Conservation (phyloP, 64 coral and sea anemone species). For the Stichodactyla mertensii region DNA sequence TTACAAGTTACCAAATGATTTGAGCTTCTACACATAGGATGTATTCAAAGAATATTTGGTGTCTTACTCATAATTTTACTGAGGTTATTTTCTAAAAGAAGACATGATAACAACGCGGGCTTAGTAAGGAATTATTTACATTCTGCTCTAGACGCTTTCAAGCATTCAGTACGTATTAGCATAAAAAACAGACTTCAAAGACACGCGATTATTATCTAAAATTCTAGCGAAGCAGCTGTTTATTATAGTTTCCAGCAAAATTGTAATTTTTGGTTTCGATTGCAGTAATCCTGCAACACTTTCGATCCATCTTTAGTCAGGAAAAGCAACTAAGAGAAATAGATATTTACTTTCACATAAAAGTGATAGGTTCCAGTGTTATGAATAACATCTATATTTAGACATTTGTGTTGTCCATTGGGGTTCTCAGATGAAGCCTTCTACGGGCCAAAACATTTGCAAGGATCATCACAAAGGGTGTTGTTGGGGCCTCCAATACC, state of each 20-base stretch:
- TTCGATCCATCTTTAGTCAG: not conserved
- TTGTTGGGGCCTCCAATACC: not conserved
- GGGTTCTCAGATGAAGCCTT: not conserved
- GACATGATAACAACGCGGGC: not conserved
- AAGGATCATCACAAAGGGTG: not conserved
- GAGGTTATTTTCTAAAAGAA: not conserved
- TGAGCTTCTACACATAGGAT: not conserved
- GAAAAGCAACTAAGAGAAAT: not conserved
- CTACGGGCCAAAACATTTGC: not conserved
- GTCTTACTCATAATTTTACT: not conserved
- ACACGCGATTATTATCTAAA: not conserved
- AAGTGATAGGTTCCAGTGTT: not conserved
- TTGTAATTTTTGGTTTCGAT: not conserved
- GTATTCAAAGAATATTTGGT: not conserved
- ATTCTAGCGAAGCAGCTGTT: not conserved
- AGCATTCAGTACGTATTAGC: not conserved
- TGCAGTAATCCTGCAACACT: not conserved
- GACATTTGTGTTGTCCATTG: not conserved
- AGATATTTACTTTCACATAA: not conserved
- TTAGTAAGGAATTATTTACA: not conserved
- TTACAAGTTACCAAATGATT: not conserved
- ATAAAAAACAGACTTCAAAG: not conserved
- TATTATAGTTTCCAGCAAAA: not conserved
- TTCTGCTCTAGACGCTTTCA: not conserved
- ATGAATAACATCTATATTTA: slow-evolving; percentile 9